Evolutionary conservation across 2,888 invertebrate species (phyloP), one percentile per base, ranked within the genome.

Genomic region (Platynereis dumerilii): DNA sequence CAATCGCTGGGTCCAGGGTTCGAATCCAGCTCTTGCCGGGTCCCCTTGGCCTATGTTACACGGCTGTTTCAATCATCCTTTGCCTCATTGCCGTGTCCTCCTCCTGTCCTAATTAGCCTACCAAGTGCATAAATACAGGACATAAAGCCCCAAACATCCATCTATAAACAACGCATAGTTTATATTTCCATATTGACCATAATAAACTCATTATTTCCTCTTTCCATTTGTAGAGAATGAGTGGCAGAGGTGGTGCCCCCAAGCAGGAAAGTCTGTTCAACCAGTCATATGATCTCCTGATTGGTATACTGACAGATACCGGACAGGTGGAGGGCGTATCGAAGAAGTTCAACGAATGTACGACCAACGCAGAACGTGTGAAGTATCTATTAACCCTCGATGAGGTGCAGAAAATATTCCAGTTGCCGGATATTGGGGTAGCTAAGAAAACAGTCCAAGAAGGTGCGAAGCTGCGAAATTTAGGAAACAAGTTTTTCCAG

Each of bases 401-500:
- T 20, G 34, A 39, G 10, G 26, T 54, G 2, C 17, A 29, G n/a
- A 26, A 34, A 39, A 7, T 42, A 2, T 61, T 61, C 26, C 12
- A 61, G 12, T 15, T 61, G 22, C 17, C 20, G 22, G 27, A 7
- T 7, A 24, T 61, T 27, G 2, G 26, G 17, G 39, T 17, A 24
- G 26, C 34, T 3, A 10, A 15, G 17, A 54, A 53, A 55, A 39
- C 54, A 2, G 48, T 39, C 10, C 7, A 96, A 56, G 96, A 93
- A 85, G 95, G 94, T 53, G 93, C 69, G 66, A 69, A 70, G 34
- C n/a, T 58, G 17, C 58, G 83, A 61, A 77, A 76, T 52, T 72
- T 79, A 61, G 84, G 84, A n/a, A 84, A 83, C 66, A 72, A 74
- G 28, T 64, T 66, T 28, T 83, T 81, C 65, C 76, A 81, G 68